Conservation (phyloP, 1,140 invertebrate species). For the Rhagoletis pomonella region DNA sequence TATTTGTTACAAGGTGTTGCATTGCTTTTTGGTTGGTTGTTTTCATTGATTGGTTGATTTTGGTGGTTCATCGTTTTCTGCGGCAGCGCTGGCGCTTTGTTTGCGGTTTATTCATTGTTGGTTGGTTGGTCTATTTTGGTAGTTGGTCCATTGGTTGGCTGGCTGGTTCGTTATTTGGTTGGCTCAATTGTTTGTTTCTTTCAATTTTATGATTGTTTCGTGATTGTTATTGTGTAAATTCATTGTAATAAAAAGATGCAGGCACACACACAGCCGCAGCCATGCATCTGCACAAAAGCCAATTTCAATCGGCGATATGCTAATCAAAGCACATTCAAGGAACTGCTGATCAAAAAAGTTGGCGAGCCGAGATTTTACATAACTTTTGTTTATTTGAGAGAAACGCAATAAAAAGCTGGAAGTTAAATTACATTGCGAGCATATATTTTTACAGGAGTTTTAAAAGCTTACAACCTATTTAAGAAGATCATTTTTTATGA, state of each 20-base stretch:
- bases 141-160: conserved; percentile 20
- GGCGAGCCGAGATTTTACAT: background rate
- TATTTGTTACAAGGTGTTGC: background rate
- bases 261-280: background rate
- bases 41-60: conserved; percentile 52
- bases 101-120: background rate
- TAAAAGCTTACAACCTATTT: too few relatives aligned
- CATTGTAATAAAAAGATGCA: background rate
- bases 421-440: too few relatives aligned
- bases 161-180: conserved; percentile 2
- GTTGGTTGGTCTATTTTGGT: conserved; percentile 35
- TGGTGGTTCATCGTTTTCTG: conserved; percentile 23
- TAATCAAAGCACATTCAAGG: background rate
- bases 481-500: too few relatives aligned
- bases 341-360: background rate
- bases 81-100: background rate
- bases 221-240: background rate
- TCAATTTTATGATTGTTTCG: conserved; percentile 3
- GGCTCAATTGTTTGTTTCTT: conserved; percentile 10
- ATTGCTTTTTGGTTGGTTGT: background rate
- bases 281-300: background rate
- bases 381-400: too few relatives aligned
- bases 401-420: too few relatives aligned
- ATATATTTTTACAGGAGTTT: too few relatives aligned
- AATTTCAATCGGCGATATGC: background rate